A percentile compares a stretch with the other conserved stretches of the same genome.
These are phyloP conservation scores for Notothenia rossii DNA, from an alignment of 2,113 vertebrate genomes.

Conservation along the genomic window DNA sequence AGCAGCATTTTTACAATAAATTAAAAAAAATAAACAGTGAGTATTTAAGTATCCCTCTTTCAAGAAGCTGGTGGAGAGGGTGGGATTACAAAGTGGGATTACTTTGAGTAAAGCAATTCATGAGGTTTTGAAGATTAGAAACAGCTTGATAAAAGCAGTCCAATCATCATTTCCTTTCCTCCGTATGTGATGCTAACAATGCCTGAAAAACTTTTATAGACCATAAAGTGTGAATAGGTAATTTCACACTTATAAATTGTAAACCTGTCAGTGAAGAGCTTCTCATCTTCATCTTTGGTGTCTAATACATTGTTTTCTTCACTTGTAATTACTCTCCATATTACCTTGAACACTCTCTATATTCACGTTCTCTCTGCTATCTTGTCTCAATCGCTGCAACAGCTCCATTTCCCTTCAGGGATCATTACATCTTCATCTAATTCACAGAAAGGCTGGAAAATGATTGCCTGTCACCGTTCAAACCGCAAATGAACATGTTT, in stretches of 20 bases:
- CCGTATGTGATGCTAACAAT: neutral
- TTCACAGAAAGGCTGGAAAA: slow-evolving; percentile 3
- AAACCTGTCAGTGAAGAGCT: neutral
- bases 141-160: too few species aligned
- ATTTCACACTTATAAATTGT: neutral
- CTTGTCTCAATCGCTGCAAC: slow-evolving; percentile 16
- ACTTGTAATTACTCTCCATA: slow-evolving; percentile 27
- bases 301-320: slow-evolving; percentile 2
- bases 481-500: slow-evolving; percentile 16
- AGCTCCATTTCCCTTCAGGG: slow-evolving; percentile 36
- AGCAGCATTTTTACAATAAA: too few species aligned
- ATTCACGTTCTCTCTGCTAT: slow-evolving; percentile 11
- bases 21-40: too few species aligned
- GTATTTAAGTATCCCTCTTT: too few species aligned
- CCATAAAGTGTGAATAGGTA: neutral
- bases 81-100: too few species aligned
- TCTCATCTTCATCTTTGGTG: neutral
- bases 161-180: too few species aligned
- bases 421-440: slow-evolving; percentile 55
- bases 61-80: too few species aligned
- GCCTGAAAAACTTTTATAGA: too few species aligned
- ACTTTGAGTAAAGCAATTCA: too few species aligned
- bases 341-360: slow-evolving; percentile 14
- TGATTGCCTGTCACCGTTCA: slow-evolving; percentile 3
- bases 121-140: too few species aligned